Evolutionary conservation across 2,113 vertebrate genomes (phyloP).

Genomic region (Sapajus apella): DNA sequence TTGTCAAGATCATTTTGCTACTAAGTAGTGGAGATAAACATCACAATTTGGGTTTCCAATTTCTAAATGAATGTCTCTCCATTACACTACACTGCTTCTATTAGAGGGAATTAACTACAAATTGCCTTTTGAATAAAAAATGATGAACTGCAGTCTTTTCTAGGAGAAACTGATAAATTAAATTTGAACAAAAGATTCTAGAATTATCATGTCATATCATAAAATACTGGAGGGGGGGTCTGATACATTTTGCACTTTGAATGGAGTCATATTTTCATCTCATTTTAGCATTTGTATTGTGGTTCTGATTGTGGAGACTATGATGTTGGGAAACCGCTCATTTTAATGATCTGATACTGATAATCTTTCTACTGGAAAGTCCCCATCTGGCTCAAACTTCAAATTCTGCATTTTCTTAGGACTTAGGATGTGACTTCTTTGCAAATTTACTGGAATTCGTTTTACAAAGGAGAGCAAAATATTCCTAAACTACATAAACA

Average conservation of each 20-base stretch:
- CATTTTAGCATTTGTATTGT: slow-evolving; percentile 55
- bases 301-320: slow-evolving; percentile 62
- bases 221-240: not conserved
- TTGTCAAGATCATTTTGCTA: not conserved
- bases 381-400: slow-evolving; percentile 69
- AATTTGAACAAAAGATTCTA: not conserved
- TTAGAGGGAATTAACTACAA: not conserved
- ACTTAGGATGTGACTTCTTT: slow-evolving; percentile 47
- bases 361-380: slow-evolving; percentile 70
- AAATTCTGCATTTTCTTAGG: slow-evolving; percentile 57
- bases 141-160: not conserved
- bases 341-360: slow-evolving; percentile 74
- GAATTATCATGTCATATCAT: not conserved
- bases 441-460: slow-evolving; percentile 58
- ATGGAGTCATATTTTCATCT: not conserved
- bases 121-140: not conserved
- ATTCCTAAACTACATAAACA: slow-evolving; percentile 47
- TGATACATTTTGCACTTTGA: not conserved
- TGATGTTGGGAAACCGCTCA: slow-evolving; percentile 51
- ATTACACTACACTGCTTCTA: not conserved
- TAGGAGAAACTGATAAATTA: not conserved
- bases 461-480: slow-evolving; percentile 42
- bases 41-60: not conserved
- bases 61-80: not conserved
- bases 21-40: not conserved